A percentile compares a stretch with the other conserved stretches of the same genome.
These are phyloP conservation scores for Diarsia mendica DNA, from an alignment of 2,888 invertebrate species.

Conservation along the genomic window DNA sequence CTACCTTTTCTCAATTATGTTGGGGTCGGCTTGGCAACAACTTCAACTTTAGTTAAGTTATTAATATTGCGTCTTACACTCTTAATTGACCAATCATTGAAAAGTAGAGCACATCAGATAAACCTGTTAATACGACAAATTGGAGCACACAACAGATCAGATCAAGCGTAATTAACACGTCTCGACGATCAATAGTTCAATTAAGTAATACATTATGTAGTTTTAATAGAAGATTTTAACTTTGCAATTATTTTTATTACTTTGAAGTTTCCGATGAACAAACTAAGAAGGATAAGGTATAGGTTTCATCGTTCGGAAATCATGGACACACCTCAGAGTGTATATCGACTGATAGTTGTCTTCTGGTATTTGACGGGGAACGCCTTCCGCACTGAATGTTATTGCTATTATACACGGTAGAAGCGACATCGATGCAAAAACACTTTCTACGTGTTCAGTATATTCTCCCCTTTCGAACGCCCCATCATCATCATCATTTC, in stretches of 20 bases:
- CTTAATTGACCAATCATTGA: not conserved
- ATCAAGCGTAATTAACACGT: constrained; percentile 12
- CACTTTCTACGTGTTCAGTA: not conserved
- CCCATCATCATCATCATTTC: no score
- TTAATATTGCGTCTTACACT: not conserved
- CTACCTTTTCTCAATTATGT: no score
- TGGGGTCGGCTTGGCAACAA: not conserved
- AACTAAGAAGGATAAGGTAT: not conserved
- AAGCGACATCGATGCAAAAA: no score
- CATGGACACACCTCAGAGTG: not conserved
- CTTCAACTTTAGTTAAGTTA: not conserved
- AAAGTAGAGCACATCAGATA: constrained; percentile 8
- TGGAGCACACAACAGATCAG: constrained; percentile 4
- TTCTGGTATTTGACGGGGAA: not conserved
- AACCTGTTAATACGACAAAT: constrained; percentile 26
- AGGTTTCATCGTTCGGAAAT: not conserved
- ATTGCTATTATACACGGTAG: not conserved
- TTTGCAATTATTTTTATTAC: not conserved
- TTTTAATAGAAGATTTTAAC: not conserved
- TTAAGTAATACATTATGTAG: not conserved
- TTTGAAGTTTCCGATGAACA: not conserved
- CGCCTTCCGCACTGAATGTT: not conserved
- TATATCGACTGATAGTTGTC: not conserved
- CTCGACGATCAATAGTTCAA: not conserved
- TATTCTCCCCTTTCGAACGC: no score